Conservation (phyloP, 2,113 vertebrate species). For the Climacteris rufus region DNA sequence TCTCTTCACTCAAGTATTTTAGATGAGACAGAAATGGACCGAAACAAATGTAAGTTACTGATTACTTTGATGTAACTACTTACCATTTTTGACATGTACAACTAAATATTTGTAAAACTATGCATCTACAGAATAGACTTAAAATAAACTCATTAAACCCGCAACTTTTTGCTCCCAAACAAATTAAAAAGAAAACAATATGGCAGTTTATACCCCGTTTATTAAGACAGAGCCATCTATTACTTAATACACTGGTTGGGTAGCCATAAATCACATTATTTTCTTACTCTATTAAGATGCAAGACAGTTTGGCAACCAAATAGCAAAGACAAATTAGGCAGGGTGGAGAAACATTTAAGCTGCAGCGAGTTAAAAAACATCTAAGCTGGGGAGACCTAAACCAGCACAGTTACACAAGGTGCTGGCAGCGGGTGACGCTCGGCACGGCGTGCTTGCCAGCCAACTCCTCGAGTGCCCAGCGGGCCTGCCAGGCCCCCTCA, state of each 20-base stretch:
- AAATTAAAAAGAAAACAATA: constrained; percentile 36
- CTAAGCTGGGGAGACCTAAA: neutral
- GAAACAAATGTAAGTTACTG: neutral
- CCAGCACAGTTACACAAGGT: neutral
- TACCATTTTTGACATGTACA: neutral
- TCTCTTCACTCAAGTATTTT: neutral
- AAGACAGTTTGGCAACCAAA: constrained; percentile 39
- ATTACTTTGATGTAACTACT: neutral
- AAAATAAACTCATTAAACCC: neutral
- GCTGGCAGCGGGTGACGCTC: neutral
- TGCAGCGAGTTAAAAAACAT: neutral
- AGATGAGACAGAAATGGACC: neutral
- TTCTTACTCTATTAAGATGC: constrained; percentile 22
- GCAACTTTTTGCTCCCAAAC: neutral
- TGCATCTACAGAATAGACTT: neutral
- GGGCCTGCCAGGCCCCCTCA: neutral
- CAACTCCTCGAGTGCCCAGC: constrained; percentile 36
- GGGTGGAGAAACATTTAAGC: neutral
- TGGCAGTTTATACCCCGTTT: constrained; percentile 30
- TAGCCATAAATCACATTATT: constrained; percentile 43
- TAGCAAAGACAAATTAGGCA: constrained; percentile 21
- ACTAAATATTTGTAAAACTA: neutral
- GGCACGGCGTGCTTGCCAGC: neutral
- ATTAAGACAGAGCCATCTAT: constrained; percentile 56
- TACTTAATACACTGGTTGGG: constrained; percentile 29